Conservation (phyloP, 1,140 invertebrate genomes). For the Neotoxoptera formosana region DNA sequence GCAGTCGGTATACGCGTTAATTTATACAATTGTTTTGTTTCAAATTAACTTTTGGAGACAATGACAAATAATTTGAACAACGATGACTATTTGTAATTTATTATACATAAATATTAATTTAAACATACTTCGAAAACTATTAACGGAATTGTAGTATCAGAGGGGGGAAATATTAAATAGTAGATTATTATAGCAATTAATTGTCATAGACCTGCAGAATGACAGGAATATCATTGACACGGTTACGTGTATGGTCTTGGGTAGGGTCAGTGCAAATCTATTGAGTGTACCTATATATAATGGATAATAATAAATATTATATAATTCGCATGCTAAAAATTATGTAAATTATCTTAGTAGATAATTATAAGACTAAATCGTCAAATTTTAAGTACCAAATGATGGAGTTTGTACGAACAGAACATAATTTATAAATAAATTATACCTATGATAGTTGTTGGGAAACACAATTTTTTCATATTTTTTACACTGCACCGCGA, state of each 20-base stretch:
- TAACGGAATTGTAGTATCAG: background rate
- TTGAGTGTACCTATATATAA: background rate
- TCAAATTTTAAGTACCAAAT: background rate
- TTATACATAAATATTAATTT: conserved; percentile 32
- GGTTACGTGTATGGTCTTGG: conserved; percentile 1
- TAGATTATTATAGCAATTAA: background rate
- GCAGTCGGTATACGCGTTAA: background rate
- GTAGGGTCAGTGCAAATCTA: background rate
- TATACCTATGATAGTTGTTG: background rate
- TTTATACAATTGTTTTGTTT: background rate
- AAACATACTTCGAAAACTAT: conserved; percentile 17
- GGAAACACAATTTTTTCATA: background rate
- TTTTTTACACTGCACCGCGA: background rate
- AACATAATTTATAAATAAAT: too few relatives aligned
- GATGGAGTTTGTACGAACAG: background rate
- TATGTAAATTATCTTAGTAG: background rate
- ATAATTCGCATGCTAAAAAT: background rate
- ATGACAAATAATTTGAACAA: background rate
- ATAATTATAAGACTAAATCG: background rate
- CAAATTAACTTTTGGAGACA: background rate
- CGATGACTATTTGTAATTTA: conserved; percentile 25
- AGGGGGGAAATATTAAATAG: background rate
- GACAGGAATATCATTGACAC: background rate
- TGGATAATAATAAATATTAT: too few relatives aligned
- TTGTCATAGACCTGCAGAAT: background rate